Evolutionary conservation across 2,113 vertebrate genomes (phyloP), one percentile per base, ranked within the genome.

Genomic region (Amazona vittata): DNA sequence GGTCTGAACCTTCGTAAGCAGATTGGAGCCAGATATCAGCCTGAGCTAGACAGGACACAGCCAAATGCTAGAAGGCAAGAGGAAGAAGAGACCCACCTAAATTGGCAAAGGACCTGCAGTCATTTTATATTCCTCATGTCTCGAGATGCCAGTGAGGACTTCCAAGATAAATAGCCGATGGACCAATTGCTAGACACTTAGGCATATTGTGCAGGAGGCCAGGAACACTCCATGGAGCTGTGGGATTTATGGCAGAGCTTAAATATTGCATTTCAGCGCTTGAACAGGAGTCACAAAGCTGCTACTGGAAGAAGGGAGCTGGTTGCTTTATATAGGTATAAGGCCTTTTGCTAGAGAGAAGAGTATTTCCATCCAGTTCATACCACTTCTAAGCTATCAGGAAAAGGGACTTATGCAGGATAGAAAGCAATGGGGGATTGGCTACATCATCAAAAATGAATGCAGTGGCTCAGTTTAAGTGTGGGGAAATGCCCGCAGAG

Each of bases 21-120:
- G 94, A 96, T 96, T 94, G 95, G 96, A 96, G 96, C 83, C 92
- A 95, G 96, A 94, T 93, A 96, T 63, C 86, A 82, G 22, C n/a
- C 89, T 86, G 77, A 96, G 89, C 96, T 92, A 95, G 94, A 93
- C 90, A 89, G 92, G 91, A 84, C 73, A n/a, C 14, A 86, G 95
- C 88, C 94, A 96, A 95, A 55, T 76, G 96, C 95, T 94, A 86
- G 95, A 74, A 91, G 94, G 95, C 94, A 96, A 93, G 86, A 89
- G 69, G 73, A 95, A 96, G 94, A 91, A 46, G 59, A 94, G 91
- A 92, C 86, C 62, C 95, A 96, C 93, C 89, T 91, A 71, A 86
- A 59, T 62, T 95, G 96, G 95, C 94, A 96, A 70, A 91, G 25
- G 70, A 89, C 11, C 65, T 57, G 74, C 83, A 95, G 94, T 91